Base-by-base conservation (phyloP, 2,888 invertebrate genomes). In the Ditylenchus weischeri region DNA sequence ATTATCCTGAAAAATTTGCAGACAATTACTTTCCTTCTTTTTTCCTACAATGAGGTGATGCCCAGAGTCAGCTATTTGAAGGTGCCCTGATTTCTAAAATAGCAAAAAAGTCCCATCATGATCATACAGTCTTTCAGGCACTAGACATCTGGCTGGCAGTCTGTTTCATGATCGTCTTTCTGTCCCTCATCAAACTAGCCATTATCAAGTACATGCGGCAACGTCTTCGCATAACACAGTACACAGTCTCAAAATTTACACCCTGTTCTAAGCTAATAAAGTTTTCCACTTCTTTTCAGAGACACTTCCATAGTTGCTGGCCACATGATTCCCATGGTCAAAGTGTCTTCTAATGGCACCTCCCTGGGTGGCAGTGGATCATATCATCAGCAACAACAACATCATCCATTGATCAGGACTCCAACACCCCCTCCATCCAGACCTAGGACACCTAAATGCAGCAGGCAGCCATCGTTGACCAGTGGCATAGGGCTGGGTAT, bases 41-140 rank as follows among this genome's bases (percentile, higher is more conserved):
- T 79, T 69, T 82, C 82, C 1, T 82, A 82, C 71, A 82, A 82
- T 64, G 79, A 80, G 36, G 77, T 82, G 29, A 82, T 82, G 82
- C 82, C 82, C 8, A 69, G 82, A 54, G 82, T 82, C 50, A 78
- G 78, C 66, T 82, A 82, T 71, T 75, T 81, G 72, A 81, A 81
- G 64, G 66, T 66, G 6, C 13, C 54, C 13, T 21, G 6, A 11
- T 10, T 18, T 21, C 48, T 21, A 10, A 18, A 11, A 10, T 21
- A 8, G 1, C 15, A 4, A 36, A 59, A 10, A 19, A 59, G 2
- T 38, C 36, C 3, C 13, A 36, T 35, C 8, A 29, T 6, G 8
- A 1, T 7, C 29, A 29, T 29, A 4, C 13, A 29, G 47, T 21
- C 19, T 13, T 69, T 69, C 13, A 64, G 54, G 75, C 76, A 18